Evolutionary conservation across 23 tunicate species (phyloP).

Genomic region (Trididemnum miniatum): DNA sequence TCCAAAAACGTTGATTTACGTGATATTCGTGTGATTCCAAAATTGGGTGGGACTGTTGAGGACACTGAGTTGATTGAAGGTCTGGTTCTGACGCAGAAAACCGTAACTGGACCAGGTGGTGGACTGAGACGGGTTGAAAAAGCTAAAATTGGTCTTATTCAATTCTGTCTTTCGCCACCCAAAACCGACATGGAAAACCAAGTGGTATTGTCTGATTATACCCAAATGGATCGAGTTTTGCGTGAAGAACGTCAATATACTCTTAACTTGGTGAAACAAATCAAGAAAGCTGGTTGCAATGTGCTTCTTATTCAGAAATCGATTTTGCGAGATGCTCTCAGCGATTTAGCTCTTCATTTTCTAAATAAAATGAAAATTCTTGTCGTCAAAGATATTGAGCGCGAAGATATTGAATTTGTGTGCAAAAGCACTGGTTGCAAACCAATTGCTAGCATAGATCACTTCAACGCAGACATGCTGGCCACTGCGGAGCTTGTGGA

Average conservation of each 20-base stretch:
- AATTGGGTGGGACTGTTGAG: constrained; percentile 94
- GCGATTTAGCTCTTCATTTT: constrained; percentile 94
- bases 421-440: constrained; percentile 98
- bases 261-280: constrained; percentile 90
- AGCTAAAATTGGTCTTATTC: constrained; percentile 93
- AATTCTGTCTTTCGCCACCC: constrained; percentile 94
- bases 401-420: constrained; percentile 92
- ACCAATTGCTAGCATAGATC: constrained; percentile 95
- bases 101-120: constrained; percentile 81
- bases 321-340: constrained; percentile 92
- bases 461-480: constrained; percentile 89
- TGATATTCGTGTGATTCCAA: constrained; percentile 87
- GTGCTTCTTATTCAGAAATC: constrained; percentile 94
- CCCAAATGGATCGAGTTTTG: constrained; percentile 98
- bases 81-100: constrained; percentile 75
- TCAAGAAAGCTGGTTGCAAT: constrained; percentile 95
- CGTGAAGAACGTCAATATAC: constrained; percentile 98
- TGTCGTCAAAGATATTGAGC: constrained; percentile 92
- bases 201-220: constrained; percentile 90
- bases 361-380: constrained; percentile 97
- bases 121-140: constrained; percentile 86
- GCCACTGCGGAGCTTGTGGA: constrained; percentile 95
- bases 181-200: constrained; percentile 99
- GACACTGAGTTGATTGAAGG: constrained; percentile 95
- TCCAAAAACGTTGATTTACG: constrained; percentile 79